These are phyloP conservation scores for Lacerta viridis DNA, from an alignment of 2,797 vertebrate genomes.

Conservation along the genomic window DNA sequence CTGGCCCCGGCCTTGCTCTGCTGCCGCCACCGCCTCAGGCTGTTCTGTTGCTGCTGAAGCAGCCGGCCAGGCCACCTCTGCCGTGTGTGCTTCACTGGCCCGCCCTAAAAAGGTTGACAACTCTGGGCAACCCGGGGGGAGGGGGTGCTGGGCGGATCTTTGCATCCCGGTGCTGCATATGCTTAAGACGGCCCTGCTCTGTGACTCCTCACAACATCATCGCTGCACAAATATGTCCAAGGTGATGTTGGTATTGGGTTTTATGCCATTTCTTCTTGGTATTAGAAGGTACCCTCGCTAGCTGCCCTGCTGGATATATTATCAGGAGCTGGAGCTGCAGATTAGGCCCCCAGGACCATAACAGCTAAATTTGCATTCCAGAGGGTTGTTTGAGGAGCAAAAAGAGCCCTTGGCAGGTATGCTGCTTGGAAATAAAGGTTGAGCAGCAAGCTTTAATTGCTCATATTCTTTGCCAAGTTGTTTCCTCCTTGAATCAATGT, in stretches of 20 bases:
- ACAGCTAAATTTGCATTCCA: neutral
- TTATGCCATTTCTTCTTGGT: neutral
- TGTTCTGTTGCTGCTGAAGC: too few relatives aligned
- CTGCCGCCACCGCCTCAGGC: too few relatives aligned
- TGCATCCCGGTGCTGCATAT: too few relatives aligned
- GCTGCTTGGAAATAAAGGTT: neutral
- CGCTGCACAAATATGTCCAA: neutral
- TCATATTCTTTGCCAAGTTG: fast-evolving
- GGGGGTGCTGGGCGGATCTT: too few relatives aligned
- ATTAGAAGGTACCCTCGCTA: neutral
- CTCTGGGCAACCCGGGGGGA: too few relatives aligned
- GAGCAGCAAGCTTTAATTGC: neutral
- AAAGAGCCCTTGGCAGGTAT: neutral
- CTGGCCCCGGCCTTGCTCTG: too few relatives aligned
- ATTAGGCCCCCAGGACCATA: neutral
- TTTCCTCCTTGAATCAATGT: neutral
- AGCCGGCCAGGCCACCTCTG: too few relatives aligned
- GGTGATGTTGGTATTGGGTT: neutral
- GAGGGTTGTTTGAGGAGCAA: neutral
- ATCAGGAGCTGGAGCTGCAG: neutral
- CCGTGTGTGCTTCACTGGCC: too few relatives aligned
- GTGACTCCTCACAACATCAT: neutral
- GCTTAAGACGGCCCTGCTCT: too few relatives aligned
- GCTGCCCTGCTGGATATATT: neutral
- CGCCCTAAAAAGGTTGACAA: too few relatives aligned